These are phyloP conservation scores for Cladopsammia gracilis DNA, from an alignment of 64 coral and sea anemone genomes.

Conservation along the genomic window DNA sequence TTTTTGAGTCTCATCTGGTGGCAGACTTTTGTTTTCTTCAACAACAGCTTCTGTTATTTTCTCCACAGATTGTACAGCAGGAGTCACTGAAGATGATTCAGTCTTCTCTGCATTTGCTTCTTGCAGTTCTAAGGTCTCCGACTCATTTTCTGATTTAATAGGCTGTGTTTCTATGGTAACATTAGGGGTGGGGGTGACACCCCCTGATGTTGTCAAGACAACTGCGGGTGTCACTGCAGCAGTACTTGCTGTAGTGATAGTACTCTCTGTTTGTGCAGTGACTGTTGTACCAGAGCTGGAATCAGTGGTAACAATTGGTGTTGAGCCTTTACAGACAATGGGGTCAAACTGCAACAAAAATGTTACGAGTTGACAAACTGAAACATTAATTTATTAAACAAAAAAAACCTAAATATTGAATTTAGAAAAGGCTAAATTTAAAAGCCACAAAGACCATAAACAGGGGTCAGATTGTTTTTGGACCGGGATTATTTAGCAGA, in stretches of 20 bases:
- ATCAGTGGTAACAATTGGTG: not conserved
- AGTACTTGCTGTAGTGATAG: not conserved
- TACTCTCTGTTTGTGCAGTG: not conserved
- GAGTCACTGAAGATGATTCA: not conserved
- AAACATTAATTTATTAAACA: no score
- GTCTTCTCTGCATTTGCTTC: not conserved
- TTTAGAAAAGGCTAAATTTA: no score
- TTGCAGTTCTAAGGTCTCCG: not conserved
- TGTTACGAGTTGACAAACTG: no score
- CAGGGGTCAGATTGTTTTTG: no score
- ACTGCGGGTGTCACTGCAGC: constrained; percentile 2
- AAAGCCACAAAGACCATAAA: no score
- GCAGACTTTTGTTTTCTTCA: not conserved
- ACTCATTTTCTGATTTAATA: not conserved
- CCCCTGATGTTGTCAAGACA: constrained; percentile 9
- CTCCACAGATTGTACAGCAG: not conserved
- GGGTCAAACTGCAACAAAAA: constrained; percentile 7
- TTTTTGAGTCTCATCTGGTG: not conserved
- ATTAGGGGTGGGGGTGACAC: not conserved
- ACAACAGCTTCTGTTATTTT: not conserved
- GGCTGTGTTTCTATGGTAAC: not conserved
- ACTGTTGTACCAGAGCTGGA: not conserved
- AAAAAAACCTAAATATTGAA: no score
- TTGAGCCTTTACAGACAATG: not conserved
- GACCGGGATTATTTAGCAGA: no score